These are phyloP conservation scores for Apteryx mantelli DNA, from an alignment of 2,113 vertebrate genomes.

Conservation along the genomic window DNA sequence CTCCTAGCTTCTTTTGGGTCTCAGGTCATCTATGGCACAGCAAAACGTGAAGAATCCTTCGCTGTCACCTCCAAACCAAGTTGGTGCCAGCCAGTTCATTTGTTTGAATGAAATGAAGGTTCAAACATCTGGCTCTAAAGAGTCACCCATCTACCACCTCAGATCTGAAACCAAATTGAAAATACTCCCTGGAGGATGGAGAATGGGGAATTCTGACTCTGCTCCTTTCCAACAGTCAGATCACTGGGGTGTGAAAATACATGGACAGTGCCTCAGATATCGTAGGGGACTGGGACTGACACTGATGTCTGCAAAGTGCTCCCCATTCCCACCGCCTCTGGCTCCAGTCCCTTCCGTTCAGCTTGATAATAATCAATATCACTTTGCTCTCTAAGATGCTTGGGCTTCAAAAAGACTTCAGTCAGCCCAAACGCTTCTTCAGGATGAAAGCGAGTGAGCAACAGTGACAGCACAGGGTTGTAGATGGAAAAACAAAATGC, in stretches of 20 bases:
- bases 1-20: not conserved
- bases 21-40: not conserved
- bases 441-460: not conserved
- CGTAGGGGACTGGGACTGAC: accelerated
- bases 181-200: not conserved
- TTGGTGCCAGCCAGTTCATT: not conserved
- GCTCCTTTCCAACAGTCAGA: not conserved
- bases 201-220: not conserved
- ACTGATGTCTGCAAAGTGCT: accelerated
- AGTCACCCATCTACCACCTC: not conserved
- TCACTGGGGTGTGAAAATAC: not conserved
- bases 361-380: not conserved
- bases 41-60: not conserved
- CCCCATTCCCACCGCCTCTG: accelerated
- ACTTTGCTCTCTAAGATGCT: not conserved
- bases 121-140: not conserved
- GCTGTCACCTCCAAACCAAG: accelerated
- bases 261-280: not conserved
- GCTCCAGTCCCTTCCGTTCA: not conserved
- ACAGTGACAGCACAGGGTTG: not conserved
- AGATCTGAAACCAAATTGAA: not conserved
- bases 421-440: not conserved
- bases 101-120: not conserved
- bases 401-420: not conserved
- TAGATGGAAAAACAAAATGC: not conserved